A percentile compares a stretch with the other conserved stretches of the same genome.
These are phyloP conservation scores for Xylocampa areola DNA, from an alignment of 2,888 invertebrate genomes.

Conservation along the genomic window DNA sequence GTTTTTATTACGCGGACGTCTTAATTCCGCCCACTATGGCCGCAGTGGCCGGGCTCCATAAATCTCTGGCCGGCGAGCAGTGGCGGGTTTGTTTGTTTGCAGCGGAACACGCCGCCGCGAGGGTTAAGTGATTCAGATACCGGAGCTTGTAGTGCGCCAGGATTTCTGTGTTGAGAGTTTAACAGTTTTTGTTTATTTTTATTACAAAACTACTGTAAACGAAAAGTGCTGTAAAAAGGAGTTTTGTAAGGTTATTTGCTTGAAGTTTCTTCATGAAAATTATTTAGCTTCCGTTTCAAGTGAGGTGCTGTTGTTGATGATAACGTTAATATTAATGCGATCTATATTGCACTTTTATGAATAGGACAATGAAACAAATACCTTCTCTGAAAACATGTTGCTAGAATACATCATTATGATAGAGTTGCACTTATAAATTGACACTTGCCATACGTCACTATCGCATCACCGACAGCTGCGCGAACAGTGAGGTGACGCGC, in stretches of 20 bases:
- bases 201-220: conserved; percentile 17
- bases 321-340: too few species aligned
- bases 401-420: too few species aligned
- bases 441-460: too few species aligned
- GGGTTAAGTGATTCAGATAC: conserved; percentile 53
- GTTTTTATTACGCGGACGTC: conserved; percentile 52
- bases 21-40: conserved; percentile 25
- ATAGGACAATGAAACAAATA: too few species aligned
- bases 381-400: too few species aligned
- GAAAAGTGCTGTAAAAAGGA: too few species aligned
- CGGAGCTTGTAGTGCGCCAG: conserved; percentile 18
- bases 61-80: conserved; percentile 44
- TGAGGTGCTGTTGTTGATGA: too few species aligned
- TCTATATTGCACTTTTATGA: too few species aligned
- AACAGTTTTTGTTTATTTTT: conserved; percentile 12
- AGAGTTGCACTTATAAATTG: too few species aligned
- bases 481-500: neutral
- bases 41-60: neutral
- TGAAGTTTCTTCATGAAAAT: too few species aligned
- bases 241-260: too few species aligned
- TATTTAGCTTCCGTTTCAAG: too few species aligned
- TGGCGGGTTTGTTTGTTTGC: conserved; percentile 30
- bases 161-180: conserved; percentile 31
- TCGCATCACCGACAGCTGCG: neutral
- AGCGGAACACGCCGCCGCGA: conserved; percentile 17